phyloP scores from a whole-genome alignment of 2,888 invertebrate genomes.

The Atethmia centrago region DNA sequence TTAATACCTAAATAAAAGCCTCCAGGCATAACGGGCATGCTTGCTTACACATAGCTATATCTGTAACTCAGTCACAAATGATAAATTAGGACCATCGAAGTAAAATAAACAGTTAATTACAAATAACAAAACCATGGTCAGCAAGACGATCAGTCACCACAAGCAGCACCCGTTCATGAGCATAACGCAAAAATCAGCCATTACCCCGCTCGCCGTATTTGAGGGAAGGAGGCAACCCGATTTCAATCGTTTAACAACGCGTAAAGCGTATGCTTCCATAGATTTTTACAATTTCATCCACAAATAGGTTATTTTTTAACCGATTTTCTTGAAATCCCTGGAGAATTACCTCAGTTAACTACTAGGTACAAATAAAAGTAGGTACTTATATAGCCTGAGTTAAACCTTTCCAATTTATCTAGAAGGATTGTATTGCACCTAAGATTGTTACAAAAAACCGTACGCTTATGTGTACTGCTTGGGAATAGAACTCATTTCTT shows the following conservation, averaged over 20 bases:
- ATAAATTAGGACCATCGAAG: too few relatives aligned
- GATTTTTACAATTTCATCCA: neutral
- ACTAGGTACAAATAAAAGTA: neutral
- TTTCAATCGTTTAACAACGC: neutral
- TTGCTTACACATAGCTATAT: too few relatives aligned
- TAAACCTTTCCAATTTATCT: constrained; percentile 31
- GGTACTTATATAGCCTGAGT: neutral
- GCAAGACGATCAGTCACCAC: too few relatives aligned
- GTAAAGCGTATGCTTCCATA: neutral
- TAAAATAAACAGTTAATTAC: too few relatives aligned
- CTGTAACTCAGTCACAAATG: too few relatives aligned
- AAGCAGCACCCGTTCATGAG: too few relatives aligned
- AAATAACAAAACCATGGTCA: too few relatives aligned
- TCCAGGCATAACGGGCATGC: too few relatives aligned
- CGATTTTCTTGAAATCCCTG: neutral
- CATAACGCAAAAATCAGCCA: too few relatives aligned
- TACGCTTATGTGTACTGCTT: neutral
- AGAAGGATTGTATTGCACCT: constrained; percentile 28
- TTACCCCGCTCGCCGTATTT: too few relatives aligned
- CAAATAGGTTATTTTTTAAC: neutral
- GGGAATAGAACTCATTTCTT: constrained; percentile 12
- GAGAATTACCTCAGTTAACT: neutral
- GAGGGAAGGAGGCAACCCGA: too few relatives aligned
- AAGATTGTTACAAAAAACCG: constrained; percentile 34
- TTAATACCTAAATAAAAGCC: too few relatives aligned